These are phyloP conservation scores for Todiramphus chloris DNA, from an alignment of 2,113 vertebrate genomes.

Conservation along the genomic window DNA sequence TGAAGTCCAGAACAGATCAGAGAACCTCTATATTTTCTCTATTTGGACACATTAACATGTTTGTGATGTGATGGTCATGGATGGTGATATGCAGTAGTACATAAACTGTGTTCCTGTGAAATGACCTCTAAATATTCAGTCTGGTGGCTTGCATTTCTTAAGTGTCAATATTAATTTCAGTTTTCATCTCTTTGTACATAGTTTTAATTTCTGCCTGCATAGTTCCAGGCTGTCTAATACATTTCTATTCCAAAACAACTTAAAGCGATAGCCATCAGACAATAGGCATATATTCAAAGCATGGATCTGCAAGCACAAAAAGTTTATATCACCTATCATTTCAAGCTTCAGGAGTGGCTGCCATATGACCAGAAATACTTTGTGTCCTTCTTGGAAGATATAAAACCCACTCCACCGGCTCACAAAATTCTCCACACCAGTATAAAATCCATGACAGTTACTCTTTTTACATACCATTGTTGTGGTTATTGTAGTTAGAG, in stretches of 20 bases:
- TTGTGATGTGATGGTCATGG: background rate
- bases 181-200: background rate
- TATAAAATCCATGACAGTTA: background rate
- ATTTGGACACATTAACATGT: background rate
- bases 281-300: background rate
- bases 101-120: background rate
- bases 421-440: background rate
- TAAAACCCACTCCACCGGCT: constrained; percentile 9
- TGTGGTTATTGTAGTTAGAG: background rate
- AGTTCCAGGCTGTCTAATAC: background rate
- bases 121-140: background rate
- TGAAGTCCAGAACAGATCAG: background rate
- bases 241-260: background rate
- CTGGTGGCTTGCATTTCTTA: background rate
- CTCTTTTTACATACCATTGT: background rate
- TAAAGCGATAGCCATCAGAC: background rate
- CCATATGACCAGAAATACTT: background rate
- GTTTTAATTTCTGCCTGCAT: background rate
- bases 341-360: background rate
- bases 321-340: background rate
- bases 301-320: background rate
- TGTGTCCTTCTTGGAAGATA: background rate
- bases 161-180: background rate
- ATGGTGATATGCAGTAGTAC: background rate
- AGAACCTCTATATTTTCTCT: background rate